Conservation (phyloP, 2,113 vertebrate species). For the Onychorhynchus coronatus region DNA sequence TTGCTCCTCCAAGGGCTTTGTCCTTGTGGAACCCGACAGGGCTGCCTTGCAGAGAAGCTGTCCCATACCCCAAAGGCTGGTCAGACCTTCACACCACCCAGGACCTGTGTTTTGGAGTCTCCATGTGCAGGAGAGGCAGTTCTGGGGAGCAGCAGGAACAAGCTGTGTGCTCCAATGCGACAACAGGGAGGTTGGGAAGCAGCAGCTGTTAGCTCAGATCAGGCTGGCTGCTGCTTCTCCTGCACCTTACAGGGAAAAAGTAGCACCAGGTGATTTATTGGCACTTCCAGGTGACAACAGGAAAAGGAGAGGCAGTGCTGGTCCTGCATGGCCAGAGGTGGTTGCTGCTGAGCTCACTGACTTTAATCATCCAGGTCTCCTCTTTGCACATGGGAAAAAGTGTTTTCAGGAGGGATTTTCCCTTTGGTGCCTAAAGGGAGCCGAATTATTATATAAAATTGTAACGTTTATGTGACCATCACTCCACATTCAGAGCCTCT, state of each 20-base stretch:
- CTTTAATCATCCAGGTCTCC: not conserved
- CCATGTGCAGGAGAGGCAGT: not conserved
- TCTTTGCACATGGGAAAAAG: not conserved
- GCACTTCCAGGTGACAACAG: not conserved
- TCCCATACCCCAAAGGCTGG: not conserved
- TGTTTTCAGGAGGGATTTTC: not conserved
- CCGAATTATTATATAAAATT: not conserved
- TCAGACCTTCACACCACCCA: not conserved
- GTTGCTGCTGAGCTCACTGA: not conserved
- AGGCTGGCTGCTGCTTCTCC: not conserved
- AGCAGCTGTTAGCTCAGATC: too few species aligned
- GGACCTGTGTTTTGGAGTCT: not conserved
- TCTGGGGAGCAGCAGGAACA: not conserved
- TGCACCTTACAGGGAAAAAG: not conserved
- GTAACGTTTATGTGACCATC: not conserved
- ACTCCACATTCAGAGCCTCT: not conserved
- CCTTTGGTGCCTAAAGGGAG: not conserved
- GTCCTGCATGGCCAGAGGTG: not conserved
- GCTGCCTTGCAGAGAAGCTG: not conserved
- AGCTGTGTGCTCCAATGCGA: rapidly evolving
- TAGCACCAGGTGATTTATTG: not conserved
- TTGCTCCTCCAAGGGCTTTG: not conserved
- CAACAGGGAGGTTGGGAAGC: not conserved
- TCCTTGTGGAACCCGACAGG: rapidly evolving
- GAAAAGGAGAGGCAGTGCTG: not conserved